These are phyloP conservation scores for Drosophila maculinotata DNA, from an alignment of 2,888 invertebrate genomes.

Conservation along the genomic window DNA sequence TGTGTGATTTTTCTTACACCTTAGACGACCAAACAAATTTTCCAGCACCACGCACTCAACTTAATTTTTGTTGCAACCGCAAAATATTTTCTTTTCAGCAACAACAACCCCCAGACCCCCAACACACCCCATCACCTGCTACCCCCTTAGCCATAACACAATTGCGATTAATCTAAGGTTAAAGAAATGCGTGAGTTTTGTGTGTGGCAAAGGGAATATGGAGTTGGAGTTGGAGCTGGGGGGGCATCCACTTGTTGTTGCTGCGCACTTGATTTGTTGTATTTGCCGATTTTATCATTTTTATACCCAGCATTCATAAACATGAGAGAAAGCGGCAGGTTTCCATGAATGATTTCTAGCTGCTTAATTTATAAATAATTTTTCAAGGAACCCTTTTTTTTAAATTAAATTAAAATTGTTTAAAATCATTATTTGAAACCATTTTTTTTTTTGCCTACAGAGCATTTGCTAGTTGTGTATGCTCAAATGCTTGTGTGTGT, in stretches of 20 bases:
- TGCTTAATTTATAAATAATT: no score
- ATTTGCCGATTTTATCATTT: slow-evolving; percentile 56
- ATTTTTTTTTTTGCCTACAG: background rate
- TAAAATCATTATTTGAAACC: no score
- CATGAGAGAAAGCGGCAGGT: background rate
- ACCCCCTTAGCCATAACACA: slow-evolving; percentile 5
- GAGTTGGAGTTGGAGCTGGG: no score
- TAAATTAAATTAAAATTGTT: no score
- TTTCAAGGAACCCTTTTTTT: no score
- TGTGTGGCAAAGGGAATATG: no score
- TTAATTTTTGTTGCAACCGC: slow-evolving; percentile 77
- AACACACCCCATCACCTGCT: background rate
- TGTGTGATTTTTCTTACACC: slow-evolving; percentile 64
- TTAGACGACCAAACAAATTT: slow-evolving; percentile 65
- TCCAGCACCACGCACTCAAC: slow-evolving; percentile 76
- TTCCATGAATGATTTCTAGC: no score
- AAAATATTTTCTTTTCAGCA: slow-evolving; percentile 57
- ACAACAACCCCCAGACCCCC: background rate
- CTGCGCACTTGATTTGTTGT: slow-evolving; percentile 39
- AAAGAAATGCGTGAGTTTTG: slow-evolving; percentile 45
- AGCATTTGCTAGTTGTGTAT: slow-evolving; percentile 14
- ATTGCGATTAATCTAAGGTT: slow-evolving; percentile 73
- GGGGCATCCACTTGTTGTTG: slow-evolving; percentile 53
- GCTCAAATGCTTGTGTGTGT: background rate
- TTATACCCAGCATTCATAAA: slow-evolving; percentile 24